Percentiles rank a stretch among this genome's conserved stretches.
Evolutionary conservation across 2,113 vertebrate species (phyloP).

Genomic region (Dicerorhinus sumatrensis): DNA sequence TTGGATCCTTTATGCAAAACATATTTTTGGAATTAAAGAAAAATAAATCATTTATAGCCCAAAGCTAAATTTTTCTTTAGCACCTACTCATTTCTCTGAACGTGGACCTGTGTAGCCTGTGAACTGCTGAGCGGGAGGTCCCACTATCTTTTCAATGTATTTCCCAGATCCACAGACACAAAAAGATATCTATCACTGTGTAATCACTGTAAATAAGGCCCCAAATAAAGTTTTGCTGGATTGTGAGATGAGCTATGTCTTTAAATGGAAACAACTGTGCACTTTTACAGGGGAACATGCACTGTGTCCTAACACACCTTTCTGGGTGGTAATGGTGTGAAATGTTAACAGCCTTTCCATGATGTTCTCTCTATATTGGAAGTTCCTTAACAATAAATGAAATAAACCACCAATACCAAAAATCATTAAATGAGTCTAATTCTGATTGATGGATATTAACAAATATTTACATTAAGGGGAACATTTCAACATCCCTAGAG

Average conservation of each 20-base stretch:
- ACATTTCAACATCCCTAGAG: constrained; percentile 79
- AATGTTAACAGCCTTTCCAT: neutral
- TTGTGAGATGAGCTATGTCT: neutral
- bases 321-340: neutral
- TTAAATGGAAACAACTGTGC: neutral
- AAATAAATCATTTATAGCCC: neutral
- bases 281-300: neutral
- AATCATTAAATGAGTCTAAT: constrained; percentile 59
- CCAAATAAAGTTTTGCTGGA: neutral
- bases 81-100: neutral
- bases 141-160: neutral
- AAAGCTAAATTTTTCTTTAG: neutral
- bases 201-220: neutral
- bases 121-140: neutral
- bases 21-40: constrained; percentile 47
- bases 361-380: neutral
- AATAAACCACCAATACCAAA: constrained; percentile 47
- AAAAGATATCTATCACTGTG: neutral
- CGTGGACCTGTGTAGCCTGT: neutral
- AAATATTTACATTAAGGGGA: constrained; percentile 83
- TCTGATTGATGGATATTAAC: constrained; percentile 80
- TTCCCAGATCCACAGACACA: neutral
- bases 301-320: neutral
- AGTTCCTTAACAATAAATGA: constrained; percentile 43
- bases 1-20: neutral